phyloP scores from a whole-genome alignment of 2,113 vertebrate genomes.

The Montifringilla adamsi region DNA sequence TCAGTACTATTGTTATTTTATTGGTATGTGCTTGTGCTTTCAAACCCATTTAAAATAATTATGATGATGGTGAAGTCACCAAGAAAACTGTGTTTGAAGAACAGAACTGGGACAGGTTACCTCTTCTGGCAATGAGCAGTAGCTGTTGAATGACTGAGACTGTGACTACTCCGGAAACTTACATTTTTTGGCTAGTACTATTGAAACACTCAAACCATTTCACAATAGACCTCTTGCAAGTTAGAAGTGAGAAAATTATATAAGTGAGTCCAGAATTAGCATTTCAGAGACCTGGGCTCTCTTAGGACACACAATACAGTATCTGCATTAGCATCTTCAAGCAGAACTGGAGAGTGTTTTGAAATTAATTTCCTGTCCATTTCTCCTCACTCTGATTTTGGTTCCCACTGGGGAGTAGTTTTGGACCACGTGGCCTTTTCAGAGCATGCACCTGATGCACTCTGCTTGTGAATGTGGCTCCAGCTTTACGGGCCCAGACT shows the following conservation, averaged over 20 bases:
- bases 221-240: background rate
- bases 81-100: background rate
- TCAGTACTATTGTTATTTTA: background rate
- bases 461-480: background rate
- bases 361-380: background rate
- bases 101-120: background rate
- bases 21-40: background rate
- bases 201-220: slow-evolving; percentile 2
- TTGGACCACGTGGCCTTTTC: background rate
- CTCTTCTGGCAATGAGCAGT: background rate
- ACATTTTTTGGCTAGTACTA: slow-evolving; percentile 5
- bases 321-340: background rate
- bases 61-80: background rate
- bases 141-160: background rate
- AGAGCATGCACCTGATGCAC: background rate
- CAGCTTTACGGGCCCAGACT: background rate
- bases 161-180: background rate
- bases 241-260: background rate
- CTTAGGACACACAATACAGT: background rate
- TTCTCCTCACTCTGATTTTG: background rate
- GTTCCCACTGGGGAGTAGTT: background rate
- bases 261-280: background rate
- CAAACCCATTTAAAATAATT: background rate
- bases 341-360: background rate
- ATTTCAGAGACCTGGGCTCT: background rate